Conservation (phyloP, 2,113 vertebrate genomes). For the Girardinichthys multiradiatus region DNA sequence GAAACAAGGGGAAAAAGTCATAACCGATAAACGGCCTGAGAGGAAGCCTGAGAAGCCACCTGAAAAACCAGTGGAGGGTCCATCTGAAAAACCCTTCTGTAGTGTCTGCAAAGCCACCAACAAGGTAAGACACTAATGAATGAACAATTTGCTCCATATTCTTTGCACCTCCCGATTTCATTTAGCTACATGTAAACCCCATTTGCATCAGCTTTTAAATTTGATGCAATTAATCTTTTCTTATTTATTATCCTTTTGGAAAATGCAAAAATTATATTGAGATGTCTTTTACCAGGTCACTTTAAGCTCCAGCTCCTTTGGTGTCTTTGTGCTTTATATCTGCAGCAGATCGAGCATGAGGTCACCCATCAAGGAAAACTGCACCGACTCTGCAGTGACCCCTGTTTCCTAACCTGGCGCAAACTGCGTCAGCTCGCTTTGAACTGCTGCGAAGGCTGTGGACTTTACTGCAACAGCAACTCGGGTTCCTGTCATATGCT, state of each 20-base stretch:
- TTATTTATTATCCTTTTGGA: not conserved
- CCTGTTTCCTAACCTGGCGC: conserved; percentile 93
- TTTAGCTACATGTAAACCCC: no score
- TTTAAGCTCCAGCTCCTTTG: not conserved
- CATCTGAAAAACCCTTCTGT: conserved; percentile 87
- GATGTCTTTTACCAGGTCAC: not conserved
- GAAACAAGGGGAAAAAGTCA: conserved; percentile 36
- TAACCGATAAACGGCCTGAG: conserved; percentile 76
- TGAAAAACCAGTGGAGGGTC: conserved; percentile 70
- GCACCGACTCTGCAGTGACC: conserved; percentile 93
- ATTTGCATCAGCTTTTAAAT: no score
- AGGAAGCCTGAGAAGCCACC: conserved; percentile 79
- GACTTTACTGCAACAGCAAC: conserved; percentile 90
- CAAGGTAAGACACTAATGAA: conserved; percentile 78
- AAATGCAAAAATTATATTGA: not conserved
- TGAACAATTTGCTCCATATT: not conserved
- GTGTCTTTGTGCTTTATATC: not conserved
- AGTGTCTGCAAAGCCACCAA: conserved; percentile 90
- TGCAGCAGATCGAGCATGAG: conserved; percentile 88
- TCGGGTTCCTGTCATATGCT: conserved; percentile 89
- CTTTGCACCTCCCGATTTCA: not conserved
- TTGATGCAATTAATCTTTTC: not conserved
- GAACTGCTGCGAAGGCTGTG: conserved; percentile 97
- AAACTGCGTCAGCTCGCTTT: conserved; percentile 93
- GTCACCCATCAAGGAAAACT: conserved; percentile 94